Evolutionary conservation across 37 sponge, comb jelly and placozoan genomes (phyloP).

Genomic region (Lycopodina hypogea): DNA sequence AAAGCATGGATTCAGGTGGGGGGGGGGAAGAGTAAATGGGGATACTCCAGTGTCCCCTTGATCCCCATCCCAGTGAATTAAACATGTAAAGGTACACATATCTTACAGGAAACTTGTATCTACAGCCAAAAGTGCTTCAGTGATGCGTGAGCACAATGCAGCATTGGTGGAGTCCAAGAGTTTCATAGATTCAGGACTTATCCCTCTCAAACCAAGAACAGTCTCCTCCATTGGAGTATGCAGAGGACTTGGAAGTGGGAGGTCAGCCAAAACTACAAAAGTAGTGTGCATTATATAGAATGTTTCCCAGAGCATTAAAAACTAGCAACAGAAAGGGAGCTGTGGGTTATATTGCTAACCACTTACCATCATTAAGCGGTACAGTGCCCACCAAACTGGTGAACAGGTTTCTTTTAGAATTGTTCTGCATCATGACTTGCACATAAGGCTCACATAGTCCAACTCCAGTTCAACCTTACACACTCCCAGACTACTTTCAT

Average conservation of each 20-base stretch:
- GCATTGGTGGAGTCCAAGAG: constrained; percentile 31
- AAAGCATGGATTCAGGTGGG: no score
- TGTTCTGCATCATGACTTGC: constrained; percentile 10
- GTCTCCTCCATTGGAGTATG: constrained; percentile 48
- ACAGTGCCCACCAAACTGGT: constrained; percentile 53
- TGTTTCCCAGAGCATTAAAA: neutral
- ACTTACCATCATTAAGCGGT: constrained; percentile 56
- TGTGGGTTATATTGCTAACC: neutral
- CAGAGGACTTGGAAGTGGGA: constrained; percentile 58
- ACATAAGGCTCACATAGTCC: constrained; percentile 22
- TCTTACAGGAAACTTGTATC: constrained; percentile 72
- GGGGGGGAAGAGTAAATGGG: no score
- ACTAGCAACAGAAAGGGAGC: neutral
- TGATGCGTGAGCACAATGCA: constrained; percentile 29
- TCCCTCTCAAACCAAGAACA: constrained; percentile 19
- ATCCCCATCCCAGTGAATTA: no score
- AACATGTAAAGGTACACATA: no score
- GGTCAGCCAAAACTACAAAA: constrained; percentile 56
- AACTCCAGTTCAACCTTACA: neutral
- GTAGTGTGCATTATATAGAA: neutral
- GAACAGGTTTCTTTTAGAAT: constrained; percentile 17
- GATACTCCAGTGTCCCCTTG: no score
- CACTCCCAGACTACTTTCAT: no score
- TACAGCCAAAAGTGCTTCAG: constrained; percentile 35
- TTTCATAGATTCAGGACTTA: constrained; percentile 38